phyloP scores from a whole-genome alignment of 1,140 invertebrate species.

The Hypsibius dujardini region DNA sequence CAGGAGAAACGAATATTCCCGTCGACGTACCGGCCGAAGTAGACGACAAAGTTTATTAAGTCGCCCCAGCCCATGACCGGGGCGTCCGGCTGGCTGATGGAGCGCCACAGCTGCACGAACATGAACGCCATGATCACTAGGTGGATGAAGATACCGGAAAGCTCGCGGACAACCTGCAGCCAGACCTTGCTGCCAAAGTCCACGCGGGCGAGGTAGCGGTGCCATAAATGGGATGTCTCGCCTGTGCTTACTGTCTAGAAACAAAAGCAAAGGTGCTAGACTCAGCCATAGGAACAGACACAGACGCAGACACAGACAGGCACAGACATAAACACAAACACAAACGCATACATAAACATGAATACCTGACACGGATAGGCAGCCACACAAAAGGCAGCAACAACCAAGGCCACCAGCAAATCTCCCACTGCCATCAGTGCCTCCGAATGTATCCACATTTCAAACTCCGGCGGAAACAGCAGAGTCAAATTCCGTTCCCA shows the following conservation, averaged over 20 bases:
- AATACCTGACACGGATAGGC: background rate
- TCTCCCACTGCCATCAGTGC: background rate
- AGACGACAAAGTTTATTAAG: background rate
- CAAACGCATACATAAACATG: too few species aligned
- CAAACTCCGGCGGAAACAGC: background rate
- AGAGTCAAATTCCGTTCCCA: background rate
- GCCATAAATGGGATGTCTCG: background rate
- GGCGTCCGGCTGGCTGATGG: background rate
- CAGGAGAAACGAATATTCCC: background rate
- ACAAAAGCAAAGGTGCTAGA: too few species aligned
- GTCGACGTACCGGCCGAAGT: constrained; percentile 16
- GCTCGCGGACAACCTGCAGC: background rate
- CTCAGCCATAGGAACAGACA: too few species aligned
- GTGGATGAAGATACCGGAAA: background rate
- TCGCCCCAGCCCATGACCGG: background rate
- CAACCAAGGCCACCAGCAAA: background rate
- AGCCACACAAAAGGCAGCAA: background rate
- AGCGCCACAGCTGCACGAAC: background rate
- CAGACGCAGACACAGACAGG: too few species aligned
- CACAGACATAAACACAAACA: too few species aligned
- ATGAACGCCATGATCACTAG: background rate
- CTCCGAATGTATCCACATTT: constrained; percentile 5
- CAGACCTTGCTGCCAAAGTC: background rate
- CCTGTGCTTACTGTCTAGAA: background rate
- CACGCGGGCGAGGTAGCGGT: background rate